Base-by-base conservation (phyloP, 1,140 invertebrate genomes). In the Paraescarpia echinospica region DNA sequence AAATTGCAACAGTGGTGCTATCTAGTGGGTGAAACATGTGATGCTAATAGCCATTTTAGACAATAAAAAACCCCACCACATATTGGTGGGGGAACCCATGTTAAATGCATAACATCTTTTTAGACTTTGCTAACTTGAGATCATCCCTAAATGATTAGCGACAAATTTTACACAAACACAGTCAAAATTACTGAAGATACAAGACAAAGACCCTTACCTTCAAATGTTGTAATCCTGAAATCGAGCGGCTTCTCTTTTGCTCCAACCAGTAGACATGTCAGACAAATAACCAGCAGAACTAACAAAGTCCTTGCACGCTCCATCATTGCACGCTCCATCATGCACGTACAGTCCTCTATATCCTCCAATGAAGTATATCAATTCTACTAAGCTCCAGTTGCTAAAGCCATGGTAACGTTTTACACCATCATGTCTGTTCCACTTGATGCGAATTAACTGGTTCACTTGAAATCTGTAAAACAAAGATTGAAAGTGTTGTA, bases 201-300 rank as follows among this genome's bases (percentile, higher is more conserved):
- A 77, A 31, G 22, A 77, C 59, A 77, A 77, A 27, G 59, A 77
- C 22, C 27, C 59, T 77, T 77, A 77, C 59, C 59, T 77, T 77
- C 59, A 77, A 77, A 77, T 77, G 59, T 77, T 77, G 59, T 77
- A 77, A 77, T 77, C 59, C 59, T 77, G 59, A 77, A 77, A 77
- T 77, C 59, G 18, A 77, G 59, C 2, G 59, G 9, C 22, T 77
- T 77, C 22, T 77, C 59, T 27, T 18, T 77, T 77, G 59, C 14
- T 14, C 14, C 59, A 77, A 77, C 59, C 59, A 77, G 59, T 14
- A 77, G 59, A 77, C 14, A 77, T 4, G 22, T 27, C 22, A 77
- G 59, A 77, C 59, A 77, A 18, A 77, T 18, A 4, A 14, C 27
- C 59, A 77, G 59, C 59, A 77, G 22, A 77, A 77, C 59, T 77